Percentiles rank a stretch among this genome's conserved stretches.
These are phyloP conservation scores for Vulpes ferrilata DNA, from an alignment of 2,113 vertebrate species.

Conservation along the genomic window DNA sequence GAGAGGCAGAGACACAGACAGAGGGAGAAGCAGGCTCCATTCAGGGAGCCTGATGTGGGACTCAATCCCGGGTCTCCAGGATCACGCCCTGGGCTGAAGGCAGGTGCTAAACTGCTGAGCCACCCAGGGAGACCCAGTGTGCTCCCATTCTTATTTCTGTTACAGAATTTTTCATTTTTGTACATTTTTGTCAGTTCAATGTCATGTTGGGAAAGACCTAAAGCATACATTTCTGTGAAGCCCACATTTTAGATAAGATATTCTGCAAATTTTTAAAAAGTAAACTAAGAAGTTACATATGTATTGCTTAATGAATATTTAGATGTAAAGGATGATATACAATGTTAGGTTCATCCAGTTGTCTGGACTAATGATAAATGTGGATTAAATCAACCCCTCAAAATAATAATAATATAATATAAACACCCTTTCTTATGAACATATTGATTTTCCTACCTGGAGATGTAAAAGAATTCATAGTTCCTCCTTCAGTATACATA, in stretches of 20 bases:
- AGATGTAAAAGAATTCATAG: background rate
- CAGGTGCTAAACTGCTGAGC: too few species aligned
- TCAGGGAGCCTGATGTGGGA: too few species aligned
- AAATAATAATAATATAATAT: background rate
- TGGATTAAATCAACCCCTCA: background rate
- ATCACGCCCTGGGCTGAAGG: too few species aligned
- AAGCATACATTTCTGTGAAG: background rate
- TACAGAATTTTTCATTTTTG: background rate
- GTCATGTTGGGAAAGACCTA: background rate
- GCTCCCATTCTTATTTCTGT: background rate
- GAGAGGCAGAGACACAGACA: too few species aligned
- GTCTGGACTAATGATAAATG: background rate
- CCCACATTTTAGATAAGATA: background rate
- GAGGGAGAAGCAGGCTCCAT: too few species aligned
- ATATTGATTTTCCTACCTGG: background rate
- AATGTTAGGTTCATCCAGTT: background rate
- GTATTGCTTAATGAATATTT: background rate
- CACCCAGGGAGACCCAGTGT: too few species aligned
- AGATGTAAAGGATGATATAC: background rate
- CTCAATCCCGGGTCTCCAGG: too few species aligned
- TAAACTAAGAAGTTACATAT: background rate
- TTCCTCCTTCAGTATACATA: background rate
- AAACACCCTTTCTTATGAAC: background rate
- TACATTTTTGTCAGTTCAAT: background rate
- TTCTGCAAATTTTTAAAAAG: background rate